Evolutionary conservation across 2,797 vertebrate genomes (phyloP), one percentile per base, ranked within the genome.

Genomic region (Ceyx erithaca): DNA sequence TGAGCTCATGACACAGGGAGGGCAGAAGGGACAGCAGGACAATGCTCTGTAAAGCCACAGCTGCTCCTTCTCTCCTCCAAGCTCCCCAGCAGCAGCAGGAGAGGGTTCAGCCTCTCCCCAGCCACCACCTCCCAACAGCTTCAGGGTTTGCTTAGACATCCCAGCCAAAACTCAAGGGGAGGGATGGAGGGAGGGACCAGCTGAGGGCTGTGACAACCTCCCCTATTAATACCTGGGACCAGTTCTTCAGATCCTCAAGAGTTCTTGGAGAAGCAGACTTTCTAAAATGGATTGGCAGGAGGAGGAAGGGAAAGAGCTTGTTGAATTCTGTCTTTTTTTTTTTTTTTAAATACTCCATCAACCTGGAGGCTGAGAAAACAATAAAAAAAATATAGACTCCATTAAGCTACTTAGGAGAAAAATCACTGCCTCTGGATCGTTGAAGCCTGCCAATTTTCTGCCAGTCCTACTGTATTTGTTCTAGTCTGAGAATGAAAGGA

Each of bases 401-500:
- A 95, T 95, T 96, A 95, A 94, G 75, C 82, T 75, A 96, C 92
- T 96, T 91, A 92, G 72, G 62, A 93, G 85, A 45, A 85, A 89
- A 95, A 92, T 88, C 72, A 93, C 66, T 83, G 88, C 88, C 94
- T 92, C 75, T 94, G 85, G 86, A 95, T 94, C 6, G 4, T 58
- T 94, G 76, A 89, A 80, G 85, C 31, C 86, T 96, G 95, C 90
- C 91, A 95, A 80, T 94, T 96, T 97, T 96, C 95, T 96, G 95
- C 91, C 95, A 94, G 78, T 84, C 31, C 10, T 18, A 23, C 85
- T 87, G 62, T 77, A 80, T 86, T 96, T 96, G 71, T 95, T 95
- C 92, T 93, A 87, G 54, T 81, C 89, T 78, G 54, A 82, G 62
- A 64, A 89, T 77, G 66, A 91, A 86, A 78, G 41, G 68, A 64